Conservation (phyloP, 2,797 vertebrate genomes). For the Lutra lutra region DNA sequence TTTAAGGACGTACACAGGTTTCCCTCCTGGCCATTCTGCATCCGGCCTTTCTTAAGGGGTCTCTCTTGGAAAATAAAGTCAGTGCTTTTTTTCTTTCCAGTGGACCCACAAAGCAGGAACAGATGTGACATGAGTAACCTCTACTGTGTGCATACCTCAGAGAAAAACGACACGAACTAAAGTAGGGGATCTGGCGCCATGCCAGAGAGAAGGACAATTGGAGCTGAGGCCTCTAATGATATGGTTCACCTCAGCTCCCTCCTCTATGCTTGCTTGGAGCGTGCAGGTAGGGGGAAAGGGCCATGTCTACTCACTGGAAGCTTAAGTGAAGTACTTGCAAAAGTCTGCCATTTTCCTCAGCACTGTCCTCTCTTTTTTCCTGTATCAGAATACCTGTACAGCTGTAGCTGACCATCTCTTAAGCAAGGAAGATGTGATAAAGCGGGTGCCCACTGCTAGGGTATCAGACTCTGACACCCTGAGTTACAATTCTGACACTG, state of each 20-base stretch:
- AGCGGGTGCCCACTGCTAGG: no score
- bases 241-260: constrained; percentile 85
- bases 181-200: constrained; percentile 83
- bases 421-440: neutral
- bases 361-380: neutral
- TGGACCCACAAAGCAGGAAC: constrained; percentile 86
- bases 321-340: neutral
- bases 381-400: neutral
- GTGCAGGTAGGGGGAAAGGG: constrained; percentile 63
- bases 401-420: neutral
- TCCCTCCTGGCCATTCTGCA: constrained; percentile 76
- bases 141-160: constrained; percentile 86
- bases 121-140: constrained; percentile 88
- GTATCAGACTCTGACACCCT: neutral
- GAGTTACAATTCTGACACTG: neutral
- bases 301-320: neutral
- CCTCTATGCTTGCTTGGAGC: constrained; percentile 78
- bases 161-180: constrained; percentile 82
- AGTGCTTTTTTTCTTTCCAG: constrained; percentile 79
- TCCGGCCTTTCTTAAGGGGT: constrained; percentile 79
- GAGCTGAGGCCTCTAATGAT: constrained; percentile 82
- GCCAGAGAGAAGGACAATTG: constrained; percentile 86
- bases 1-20: constrained; percentile 41
- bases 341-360: neutral
- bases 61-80: constrained; percentile 85